These are phyloP conservation scores for Drosophila santomea DNA, from an alignment of 1,140 invertebrate species.

Conservation along the genomic window DNA sequence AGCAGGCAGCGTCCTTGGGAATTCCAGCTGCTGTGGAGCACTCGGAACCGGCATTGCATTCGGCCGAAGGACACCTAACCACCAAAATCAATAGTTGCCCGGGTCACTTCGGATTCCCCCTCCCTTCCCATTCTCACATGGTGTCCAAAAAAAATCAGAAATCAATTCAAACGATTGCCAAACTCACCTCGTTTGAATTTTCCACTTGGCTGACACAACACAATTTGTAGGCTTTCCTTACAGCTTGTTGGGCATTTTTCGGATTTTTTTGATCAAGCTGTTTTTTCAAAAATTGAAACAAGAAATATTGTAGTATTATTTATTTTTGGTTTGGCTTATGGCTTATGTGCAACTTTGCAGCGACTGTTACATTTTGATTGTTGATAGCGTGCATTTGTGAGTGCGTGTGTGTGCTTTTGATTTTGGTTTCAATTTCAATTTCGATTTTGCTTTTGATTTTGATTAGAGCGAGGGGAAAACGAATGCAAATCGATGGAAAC, in stretches of 20 bases:
- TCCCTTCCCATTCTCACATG: too few relatives aligned
- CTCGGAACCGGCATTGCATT: constrained; percentile 47
- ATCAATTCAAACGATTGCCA: constrained; percentile 50
- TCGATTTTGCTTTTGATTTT: constrained; percentile 14
- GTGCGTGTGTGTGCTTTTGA: constrained; percentile 33
- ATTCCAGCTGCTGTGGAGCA: constrained; percentile 39
- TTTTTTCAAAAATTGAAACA: constrained; percentile 42
- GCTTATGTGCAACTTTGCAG: constrained; percentile 36
- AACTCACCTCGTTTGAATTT: constrained; percentile 53
- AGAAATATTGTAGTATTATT: constrained; percentile 28
- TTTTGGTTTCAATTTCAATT: too few relatives aligned
- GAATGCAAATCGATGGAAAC: constrained; percentile 70
- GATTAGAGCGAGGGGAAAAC: constrained; percentile 44
- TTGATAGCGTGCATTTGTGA: constrained; percentile 27
- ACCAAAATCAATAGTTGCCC: constrained; percentile 69
- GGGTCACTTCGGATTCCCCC: constrained; percentile 14
- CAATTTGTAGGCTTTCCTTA: constrained; percentile 31
- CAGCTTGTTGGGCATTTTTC: constrained; percentile 3
- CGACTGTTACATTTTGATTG: constrained; percentile 41
- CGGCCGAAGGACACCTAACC: constrained; percentile 60
- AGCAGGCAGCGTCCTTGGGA: constrained; percentile 60
- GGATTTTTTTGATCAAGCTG: constrained; percentile 20
- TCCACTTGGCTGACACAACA: constrained; percentile 56
- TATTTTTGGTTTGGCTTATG: neutral
- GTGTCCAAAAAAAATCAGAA: neutral